Base-by-base conservation (phyloP, 2,888 invertebrate genomes). In the Gnatocerus cornutus region DNA sequence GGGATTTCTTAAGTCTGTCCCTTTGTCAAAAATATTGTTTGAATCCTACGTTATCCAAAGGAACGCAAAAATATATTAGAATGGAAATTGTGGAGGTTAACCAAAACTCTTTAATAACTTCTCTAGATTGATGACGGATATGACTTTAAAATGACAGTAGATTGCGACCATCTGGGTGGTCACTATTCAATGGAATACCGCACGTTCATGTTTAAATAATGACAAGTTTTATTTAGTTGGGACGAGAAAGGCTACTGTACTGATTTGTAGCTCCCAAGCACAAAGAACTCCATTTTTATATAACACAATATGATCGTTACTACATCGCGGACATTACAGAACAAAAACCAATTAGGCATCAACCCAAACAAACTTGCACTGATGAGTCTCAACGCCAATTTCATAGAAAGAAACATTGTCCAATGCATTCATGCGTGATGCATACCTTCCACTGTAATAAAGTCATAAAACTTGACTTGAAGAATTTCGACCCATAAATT, bases 1-100 rank as follows among this genome's bases (percentile, higher is more conserved):
- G 66, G 74, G 73, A 74, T 74, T 76, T 74, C 68, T 53, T 65
- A 52, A 59, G 62, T 27, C 59, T 74, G 72, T 73, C 73, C 55
- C 71, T 71, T 73, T 74, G 72, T 75, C 53, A 70, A 61, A 68
- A 68, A 55, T 68, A 61, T 59, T 50, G 13, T 50, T 67, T 59
- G 12, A 37, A 43, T n/a, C 30, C 13, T 14, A 41, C 16, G 43
- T 67, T 59, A 58, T 39, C 39, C 13, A 7, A 27, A 30, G 16
- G 16, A 33, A 37, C 7, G 39, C n/a, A 16, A 55, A 61, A 39
- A 50, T 48, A 33, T 33, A 33, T 33, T n/a, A 7, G 33, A 33
- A 7, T 33, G 7, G 33, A n/a, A 33, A 7, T 33, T 33, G 33
- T 7, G n/a, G 33, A 33, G n/a, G 33, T 33, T n/a, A 33, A 33